Conservation (phyloP, 2,113 vertebrate species). For the Pao palembangensis region DNA sequence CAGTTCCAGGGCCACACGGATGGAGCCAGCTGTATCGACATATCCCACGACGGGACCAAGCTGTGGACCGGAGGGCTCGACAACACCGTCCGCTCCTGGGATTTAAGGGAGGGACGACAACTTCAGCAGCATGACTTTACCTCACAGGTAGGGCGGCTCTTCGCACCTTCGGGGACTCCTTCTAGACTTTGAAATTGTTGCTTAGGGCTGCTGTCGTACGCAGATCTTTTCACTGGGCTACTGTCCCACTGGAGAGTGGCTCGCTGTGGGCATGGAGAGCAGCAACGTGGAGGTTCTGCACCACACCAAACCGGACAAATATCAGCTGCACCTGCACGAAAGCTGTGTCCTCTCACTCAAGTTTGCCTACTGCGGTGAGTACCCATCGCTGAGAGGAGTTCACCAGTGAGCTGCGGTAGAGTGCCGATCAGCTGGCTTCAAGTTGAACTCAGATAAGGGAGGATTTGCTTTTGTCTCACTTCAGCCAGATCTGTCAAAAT, state of each 20-base stretch:
- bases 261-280: slow-evolving; percentile 98
- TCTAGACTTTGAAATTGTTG: background rate
- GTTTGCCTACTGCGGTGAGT: slow-evolving; percentile 93
- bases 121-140: slow-evolving; percentile 98
- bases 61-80: slow-evolving; percentile 94
- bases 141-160: slow-evolving; percentile 81
- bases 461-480: background rate
- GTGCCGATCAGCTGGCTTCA: slow-evolving; percentile 29
- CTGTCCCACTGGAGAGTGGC: slow-evolving; percentile 95
- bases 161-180: background rate
- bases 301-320: slow-evolving; percentile 95
- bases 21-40: slow-evolving; percentile 95
- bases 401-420: background rate
- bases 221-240: slow-evolving; percentile 97
- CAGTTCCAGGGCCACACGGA: slow-evolving; percentile 98
- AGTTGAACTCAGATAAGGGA: slow-evolving; percentile 33
- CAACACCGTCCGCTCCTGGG: slow-evolving; percentile 96
- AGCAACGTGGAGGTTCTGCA: slow-evolving; percentile 97
- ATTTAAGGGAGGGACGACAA: slow-evolving; percentile 91
- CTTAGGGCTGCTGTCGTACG: accelerated
- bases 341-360: slow-evolving; percentile 98
- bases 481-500: slow-evolving; percentile 14
- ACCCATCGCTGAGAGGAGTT: too few relatives aligned
- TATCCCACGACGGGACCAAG: slow-evolving; percentile 94
- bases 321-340: slow-evolving; percentile 96